A percentile compares a stretch with the other conserved stretches of the same genome.
These are phyloP conservation scores for Dendrocincla tyrannina DNA, from an alignment of 2,797 vertebrate genomes.

Conservation along the genomic window DNA sequence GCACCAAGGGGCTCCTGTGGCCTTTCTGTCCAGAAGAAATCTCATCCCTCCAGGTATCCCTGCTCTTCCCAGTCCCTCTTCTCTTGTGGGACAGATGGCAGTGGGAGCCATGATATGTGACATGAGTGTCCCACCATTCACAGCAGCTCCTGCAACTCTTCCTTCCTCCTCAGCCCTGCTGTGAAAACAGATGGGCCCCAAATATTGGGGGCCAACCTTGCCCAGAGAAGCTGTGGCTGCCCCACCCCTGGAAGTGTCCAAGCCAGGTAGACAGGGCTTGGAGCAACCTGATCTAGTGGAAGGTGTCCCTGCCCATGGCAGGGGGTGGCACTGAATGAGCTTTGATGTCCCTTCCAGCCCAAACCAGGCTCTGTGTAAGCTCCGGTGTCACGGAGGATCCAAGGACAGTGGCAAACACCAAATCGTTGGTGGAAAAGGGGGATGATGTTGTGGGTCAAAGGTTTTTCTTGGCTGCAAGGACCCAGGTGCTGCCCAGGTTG, in stretches of 20 bases:
- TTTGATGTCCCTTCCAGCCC: neutral
- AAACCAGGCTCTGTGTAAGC: neutral
- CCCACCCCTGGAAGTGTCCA: neutral
- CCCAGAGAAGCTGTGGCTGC: neutral
- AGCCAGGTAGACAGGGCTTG: neutral
- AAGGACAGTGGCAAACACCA: neutral
- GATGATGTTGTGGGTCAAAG: neutral
- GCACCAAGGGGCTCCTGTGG: neutral
- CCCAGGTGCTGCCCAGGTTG: fast-evolving
- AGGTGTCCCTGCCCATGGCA: neutral
- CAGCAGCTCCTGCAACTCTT: neutral
- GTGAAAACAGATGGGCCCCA: neutral
- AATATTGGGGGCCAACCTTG: neutral
- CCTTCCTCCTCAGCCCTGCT: neutral
- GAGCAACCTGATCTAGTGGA: neutral
- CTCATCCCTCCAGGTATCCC: neutral
- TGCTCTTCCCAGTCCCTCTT: neutral
- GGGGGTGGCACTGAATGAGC: fast-evolving
- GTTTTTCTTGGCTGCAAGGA: neutral
- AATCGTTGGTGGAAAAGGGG: neutral
- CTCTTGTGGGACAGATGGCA: neutral
- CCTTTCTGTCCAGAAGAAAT: neutral
- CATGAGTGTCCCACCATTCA: neutral
- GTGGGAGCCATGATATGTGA: fast-evolving
- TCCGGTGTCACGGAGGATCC: neutral